A percentile compares a stretch with the other conserved stretches of the same genome.
Conservation (phyloP, 2,888 invertebrate species). For the Tholera decimalis region DNA sequence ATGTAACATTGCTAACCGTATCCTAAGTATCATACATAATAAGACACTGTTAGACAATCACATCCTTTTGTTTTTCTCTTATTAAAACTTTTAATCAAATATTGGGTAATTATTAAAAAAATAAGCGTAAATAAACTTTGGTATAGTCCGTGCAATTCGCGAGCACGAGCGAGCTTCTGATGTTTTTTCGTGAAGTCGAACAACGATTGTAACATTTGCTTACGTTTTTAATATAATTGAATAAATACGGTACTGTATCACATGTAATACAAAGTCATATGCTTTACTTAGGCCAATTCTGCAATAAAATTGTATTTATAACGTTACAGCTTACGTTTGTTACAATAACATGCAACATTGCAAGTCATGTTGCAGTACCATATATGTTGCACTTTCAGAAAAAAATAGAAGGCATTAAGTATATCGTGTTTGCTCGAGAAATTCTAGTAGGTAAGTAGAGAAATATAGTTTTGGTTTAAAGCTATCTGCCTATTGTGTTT, state of each 20-base stretch:
- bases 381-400: conserved; percentile 9
- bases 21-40: conserved; percentile 65
- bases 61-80: conserved; percentile 54
- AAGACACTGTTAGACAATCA: conserved; percentile 80
- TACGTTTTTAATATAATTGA: not conserved
- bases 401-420: conserved; percentile 20
- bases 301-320: not conserved
- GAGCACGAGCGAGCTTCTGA: not conserved
- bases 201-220: not conserved
- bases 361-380: not conserved
- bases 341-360: conserved; percentile 14
- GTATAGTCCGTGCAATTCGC: not conserved
- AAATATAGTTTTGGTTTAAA: conserved; percentile 64
- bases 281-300: conserved; percentile 45
- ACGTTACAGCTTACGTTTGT: conserved; percentile 15
- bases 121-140: not conserved
- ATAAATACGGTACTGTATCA: not conserved
- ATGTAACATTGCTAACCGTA: conserved; percentile 59
- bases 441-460: conserved; percentile 40
- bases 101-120: not conserved
- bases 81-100: conserved; percentile 9
- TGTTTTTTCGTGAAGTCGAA: not conserved
- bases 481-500: conserved; percentile 26
- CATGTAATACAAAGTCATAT: not conserved
- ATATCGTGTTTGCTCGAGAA: conserved; percentile 17